Evolutionary conservation across 2,113 vertebrate species (phyloP).

Genomic region (Nycticorax nycticorax): DNA sequence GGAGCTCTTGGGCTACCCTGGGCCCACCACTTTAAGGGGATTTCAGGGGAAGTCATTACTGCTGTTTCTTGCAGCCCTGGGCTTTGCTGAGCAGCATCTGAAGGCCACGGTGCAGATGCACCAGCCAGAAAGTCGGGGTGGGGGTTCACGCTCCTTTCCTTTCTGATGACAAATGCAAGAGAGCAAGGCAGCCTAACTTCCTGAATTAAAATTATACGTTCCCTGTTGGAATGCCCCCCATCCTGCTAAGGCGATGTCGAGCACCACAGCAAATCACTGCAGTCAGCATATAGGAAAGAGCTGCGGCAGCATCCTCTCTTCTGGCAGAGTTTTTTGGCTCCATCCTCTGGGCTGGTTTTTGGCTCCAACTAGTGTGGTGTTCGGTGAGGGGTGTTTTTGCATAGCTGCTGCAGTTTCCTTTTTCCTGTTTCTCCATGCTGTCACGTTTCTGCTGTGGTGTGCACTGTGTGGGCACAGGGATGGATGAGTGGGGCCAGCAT

Average conservation of each 20-base stretch:
- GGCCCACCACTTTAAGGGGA: fast-evolving
- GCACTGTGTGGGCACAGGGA: fast-evolving
- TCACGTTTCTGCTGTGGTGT: not conserved
- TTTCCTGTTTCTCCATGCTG: not conserved
- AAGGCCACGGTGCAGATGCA: not conserved
- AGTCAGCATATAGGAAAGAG: not conserved
- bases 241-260: not conserved
- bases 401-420: not conserved
- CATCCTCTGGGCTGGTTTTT: not conserved
- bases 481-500: not conserved
- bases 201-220: not conserved
- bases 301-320: not conserved
- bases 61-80: not conserved
- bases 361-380: not conserved
- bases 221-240: not conserved
- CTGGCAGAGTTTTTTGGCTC: not conserved
- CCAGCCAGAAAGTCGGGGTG: not conserved
- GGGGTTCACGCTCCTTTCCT: not conserved
- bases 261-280: not conserved
- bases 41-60: not conserved
- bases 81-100: not conserved
- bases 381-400: not conserved
- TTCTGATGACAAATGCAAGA: not conserved
- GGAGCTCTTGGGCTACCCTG: not conserved
- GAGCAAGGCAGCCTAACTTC: not conserved